Conservation (phyloP, 2,888 invertebrate genomes). For the Monochamus alternatus region DNA sequence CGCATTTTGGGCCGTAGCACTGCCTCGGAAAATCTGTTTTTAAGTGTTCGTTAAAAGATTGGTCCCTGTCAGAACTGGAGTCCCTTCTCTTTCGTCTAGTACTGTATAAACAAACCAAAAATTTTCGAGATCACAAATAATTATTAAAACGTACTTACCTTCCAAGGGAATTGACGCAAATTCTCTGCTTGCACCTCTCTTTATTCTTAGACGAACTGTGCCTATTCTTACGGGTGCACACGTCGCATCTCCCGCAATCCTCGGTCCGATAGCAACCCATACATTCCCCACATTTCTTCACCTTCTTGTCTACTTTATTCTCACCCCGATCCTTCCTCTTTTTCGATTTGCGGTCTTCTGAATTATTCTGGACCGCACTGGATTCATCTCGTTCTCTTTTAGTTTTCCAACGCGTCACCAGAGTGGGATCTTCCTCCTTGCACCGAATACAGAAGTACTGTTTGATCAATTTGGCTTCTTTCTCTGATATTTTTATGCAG, state of each 20-base stretch:
- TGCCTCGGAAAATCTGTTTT: constrained; percentile 81
- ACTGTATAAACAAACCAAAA: constrained; percentile 51
- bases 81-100: constrained; percentile 65
- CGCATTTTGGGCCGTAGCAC: constrained; percentile 94
- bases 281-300: constrained; percentile 82
- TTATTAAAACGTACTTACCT: constrained; percentile 57
- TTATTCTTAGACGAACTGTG: constrained; percentile 62
- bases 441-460: constrained; percentile 94
- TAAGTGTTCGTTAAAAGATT: constrained; percentile 72
- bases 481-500: constrained; percentile 95
- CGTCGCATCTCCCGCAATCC: constrained; percentile 82
- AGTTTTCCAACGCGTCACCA: constrained; percentile 75
- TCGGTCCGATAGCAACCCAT: constrained; percentile 81
- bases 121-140: constrained; percentile 47
- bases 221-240: constrained; percentile 71
- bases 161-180: constrained; percentile 69
- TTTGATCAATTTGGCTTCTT: constrained; percentile 93
- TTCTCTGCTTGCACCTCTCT: constrained; percentile 73
- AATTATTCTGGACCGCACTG: constrained; percentile 49
- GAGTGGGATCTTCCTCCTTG: constrained; percentile 85
- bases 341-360: constrained; percentile 63
- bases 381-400: constrained; percentile 64
- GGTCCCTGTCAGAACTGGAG: constrained; percentile 69
- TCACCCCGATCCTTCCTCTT: constrained; percentile 65
- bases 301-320: constrained; percentile 69